Base-by-base conservation (phyloP, 2,113 vertebrate species). In the Gavialis gangeticus region DNA sequence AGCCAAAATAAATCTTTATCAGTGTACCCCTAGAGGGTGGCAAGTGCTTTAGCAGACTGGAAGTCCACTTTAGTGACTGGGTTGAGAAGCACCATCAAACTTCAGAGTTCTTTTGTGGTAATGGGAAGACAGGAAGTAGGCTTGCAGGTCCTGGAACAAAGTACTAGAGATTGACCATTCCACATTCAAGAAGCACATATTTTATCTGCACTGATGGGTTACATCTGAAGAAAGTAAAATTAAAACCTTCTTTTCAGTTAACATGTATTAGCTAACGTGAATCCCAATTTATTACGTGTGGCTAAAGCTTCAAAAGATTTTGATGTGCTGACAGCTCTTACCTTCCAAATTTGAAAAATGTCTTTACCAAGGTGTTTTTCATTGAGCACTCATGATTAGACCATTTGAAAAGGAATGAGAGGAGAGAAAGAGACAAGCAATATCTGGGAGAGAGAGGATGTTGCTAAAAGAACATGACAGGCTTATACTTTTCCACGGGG, bases 321-420 rank as follows among this genome's bases (percentile, higher is more conserved):
- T 1, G 0, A 5, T n/a, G 57, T 3, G 27, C 37, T 30, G 57
- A 24, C 11, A 94, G 80, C 91, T 4, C 56, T 25, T 30, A 10
- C n/a, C 30, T 75, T 90, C 57, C 73, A 2, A 37, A 64, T 88
- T 94, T 90, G 82, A 87, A 57, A 2, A 56, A 96, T 94, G 87
- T 95, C 28, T 30, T 66, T 93, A 91, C 73, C n/a, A 34, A 27
- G 89, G n/a, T 87, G 64, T 69, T 96, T 90, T 84, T 94, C 95
- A 89, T 81, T 95, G 90, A 95, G 85, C 92, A 95, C 64, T 64
- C 46, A 77, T 78, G 95, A 95, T 96, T 84, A 96, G 94, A 87
- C 12, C 77, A 85, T 93, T 95, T 96, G 87, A 93, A 96, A 95
- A 69, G 77, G 91, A 96, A 94, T 88, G 25, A 94, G 87, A 93